These are phyloP conservation scores for Pelodytes ibericus DNA, from an alignment of 2,797 vertebrate genomes.

Conservation along the genomic window DNA sequence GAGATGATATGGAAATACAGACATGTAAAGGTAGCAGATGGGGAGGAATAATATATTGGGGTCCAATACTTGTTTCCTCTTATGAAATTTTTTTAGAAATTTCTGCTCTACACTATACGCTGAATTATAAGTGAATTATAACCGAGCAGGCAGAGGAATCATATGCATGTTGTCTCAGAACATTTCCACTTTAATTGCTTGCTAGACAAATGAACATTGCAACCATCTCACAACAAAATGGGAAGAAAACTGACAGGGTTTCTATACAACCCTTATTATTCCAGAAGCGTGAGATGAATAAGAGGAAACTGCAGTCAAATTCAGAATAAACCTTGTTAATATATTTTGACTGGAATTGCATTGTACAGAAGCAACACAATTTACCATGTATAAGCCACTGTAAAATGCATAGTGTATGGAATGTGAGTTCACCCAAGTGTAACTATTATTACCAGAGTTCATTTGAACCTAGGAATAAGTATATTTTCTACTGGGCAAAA, in stretches of 20 bases:
- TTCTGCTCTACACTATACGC: no score
- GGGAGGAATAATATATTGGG: no score
- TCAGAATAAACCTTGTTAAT: constrained; percentile 11
- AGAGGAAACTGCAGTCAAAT: constrained; percentile 9
- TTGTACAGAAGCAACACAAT: constrained; percentile 11
- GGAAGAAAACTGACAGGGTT: neutral
- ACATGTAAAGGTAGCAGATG: no score
- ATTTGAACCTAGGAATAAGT: neutral
- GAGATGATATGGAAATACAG: no score
- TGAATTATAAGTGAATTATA: no score
- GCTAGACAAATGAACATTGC: neutral
- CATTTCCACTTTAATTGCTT: neutral
- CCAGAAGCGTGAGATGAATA: constrained; percentile 18
- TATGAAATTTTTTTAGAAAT: no score
- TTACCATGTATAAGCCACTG: constrained; percentile 1
- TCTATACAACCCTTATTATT: constrained; percentile 13
- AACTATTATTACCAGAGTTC: constrained; percentile 3
- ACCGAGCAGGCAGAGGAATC: no score
- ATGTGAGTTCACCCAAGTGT: neutral
- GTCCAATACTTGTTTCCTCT: no score
- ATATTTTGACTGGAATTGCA: constrained; percentile 9
- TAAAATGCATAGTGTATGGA: constrained; percentile 10
- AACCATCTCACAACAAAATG: neutral
- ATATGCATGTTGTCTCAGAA: no score
- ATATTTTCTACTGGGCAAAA: no score